Evolutionary conservation across 1,140 invertebrate genomes (phyloP).

Genomic region (Meloidogyne floridensis): DNA sequence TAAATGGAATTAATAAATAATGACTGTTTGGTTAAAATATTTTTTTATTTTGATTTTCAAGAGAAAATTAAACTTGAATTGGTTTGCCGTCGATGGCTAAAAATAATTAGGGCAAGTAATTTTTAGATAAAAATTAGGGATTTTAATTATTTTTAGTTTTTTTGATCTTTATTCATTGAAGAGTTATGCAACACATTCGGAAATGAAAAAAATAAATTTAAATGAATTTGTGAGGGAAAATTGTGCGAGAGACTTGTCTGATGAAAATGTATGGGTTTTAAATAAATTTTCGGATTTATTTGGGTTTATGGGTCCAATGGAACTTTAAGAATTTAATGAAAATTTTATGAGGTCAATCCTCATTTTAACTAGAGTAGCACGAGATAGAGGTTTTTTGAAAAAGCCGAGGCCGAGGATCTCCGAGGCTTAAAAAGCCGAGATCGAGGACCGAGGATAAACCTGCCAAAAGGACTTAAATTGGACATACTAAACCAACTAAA

Average conservation of each 20-base stretch:
- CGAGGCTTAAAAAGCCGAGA: too few relatives aligned
- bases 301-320: too few relatives aligned
- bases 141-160: not conserved
- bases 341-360: too few relatives aligned
- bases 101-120: conserved; percentile 10
- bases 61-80: conserved; percentile 38
- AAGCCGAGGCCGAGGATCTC: too few relatives aligned
- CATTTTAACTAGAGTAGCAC: too few relatives aligned
- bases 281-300: not conserved
- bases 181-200: conserved; percentile 3
- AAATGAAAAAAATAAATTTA: conserved; percentile 30
- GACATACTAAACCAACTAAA: too few relatives aligned
- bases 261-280: conserved; percentile 8
- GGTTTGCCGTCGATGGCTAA: conserved; percentile 36
- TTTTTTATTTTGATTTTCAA: conserved; percentile 34
- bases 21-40: conserved; percentile 34
- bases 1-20: conserved; percentile 35
- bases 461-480: too few relatives aligned
- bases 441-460: too few relatives aligned
- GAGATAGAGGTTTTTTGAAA: too few relatives aligned
- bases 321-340: not conserved
- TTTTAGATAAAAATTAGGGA: conserved; percentile 10
- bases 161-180: conserved; percentile 25
- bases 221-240: conserved; percentile 16
- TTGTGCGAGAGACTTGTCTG: not conserved